These are phyloP conservation scores for Luffia ferchaultella DNA, from an alignment of 2,888 invertebrate species.

Conservation along the genomic window DNA sequence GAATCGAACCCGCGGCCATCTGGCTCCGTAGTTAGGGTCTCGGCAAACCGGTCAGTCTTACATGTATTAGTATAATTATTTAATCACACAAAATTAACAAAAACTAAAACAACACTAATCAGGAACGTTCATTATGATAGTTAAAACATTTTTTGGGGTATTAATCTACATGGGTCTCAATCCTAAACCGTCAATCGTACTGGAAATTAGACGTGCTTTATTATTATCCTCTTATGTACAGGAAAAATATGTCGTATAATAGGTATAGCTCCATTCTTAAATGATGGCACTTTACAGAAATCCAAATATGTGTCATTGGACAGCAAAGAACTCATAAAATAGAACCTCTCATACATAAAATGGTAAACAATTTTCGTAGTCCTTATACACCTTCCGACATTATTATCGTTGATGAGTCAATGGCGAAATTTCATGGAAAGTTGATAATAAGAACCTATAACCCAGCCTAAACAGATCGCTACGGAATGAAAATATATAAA, in stretches of 20 bases:
- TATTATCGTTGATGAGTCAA: conserved; percentile 12
- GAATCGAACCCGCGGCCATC: too few relatives aligned
- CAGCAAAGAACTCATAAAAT: conserved; percentile 10
- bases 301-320: conserved; percentile 10
- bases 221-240: conserved; percentile 12
- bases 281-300: conserved; percentile 10
- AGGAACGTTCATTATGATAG: too few relatives aligned
- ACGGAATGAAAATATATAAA: too few relatives aligned
- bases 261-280: conserved; percentile 9
- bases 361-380: conserved; percentile 10
- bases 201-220: conserved; percentile 12
- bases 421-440: conserved; percentile 9
- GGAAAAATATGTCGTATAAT: conserved; percentile 13
- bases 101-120: too few relatives aligned
- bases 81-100: too few relatives aligned
- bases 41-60: too few relatives aligned
- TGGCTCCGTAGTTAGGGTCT: too few relatives aligned
- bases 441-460: conserved; percentile 8
- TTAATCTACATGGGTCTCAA: conserved; percentile 12
- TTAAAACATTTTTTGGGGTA: conserved; percentile 12
- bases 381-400: conserved; percentile 11
- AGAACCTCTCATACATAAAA: conserved; percentile 9
- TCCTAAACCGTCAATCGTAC: conserved; percentile 11
- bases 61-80: too few relatives aligned
- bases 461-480: conserved; percentile 4